These are phyloP conservation scores for Pipa parva DNA, from an alignment of 2,113 vertebrate species.

Conservation along the genomic window DNA sequence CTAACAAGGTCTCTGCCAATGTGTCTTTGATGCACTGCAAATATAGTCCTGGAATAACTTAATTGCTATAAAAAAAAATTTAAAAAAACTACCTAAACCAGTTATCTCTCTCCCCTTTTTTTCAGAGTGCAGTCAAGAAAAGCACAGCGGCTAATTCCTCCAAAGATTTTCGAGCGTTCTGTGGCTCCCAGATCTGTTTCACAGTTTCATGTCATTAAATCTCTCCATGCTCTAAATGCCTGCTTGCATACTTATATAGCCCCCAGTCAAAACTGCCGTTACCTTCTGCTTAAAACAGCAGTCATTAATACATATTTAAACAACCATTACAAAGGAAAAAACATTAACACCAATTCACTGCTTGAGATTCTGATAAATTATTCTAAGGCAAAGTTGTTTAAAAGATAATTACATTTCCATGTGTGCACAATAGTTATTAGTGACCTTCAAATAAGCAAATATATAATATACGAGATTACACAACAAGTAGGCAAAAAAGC, in stretches of 20 bases:
- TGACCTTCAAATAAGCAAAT: no score
- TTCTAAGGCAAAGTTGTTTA: background rate
- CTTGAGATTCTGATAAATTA: background rate
- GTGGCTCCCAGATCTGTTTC: conserved; percentile 12
- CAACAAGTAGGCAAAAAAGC: no score
- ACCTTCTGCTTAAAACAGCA: conserved; percentile 19
- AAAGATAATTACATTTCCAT: no score
- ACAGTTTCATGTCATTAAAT: conserved; percentile 14
- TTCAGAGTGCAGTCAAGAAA: background rate
- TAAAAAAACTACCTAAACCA: no score
- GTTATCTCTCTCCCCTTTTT: conserved; percentile 2
- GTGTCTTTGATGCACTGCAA: background rate
- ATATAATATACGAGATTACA: no score
- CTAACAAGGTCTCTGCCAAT: background rate
- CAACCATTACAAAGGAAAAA: conserved; percentile 18
- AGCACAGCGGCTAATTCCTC: background rate
- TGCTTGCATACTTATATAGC: conserved; percentile 6
- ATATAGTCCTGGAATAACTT: background rate
- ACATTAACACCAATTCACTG: background rate
- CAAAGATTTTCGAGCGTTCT: conserved; percentile 9
- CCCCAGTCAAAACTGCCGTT: conserved; percentile 2
- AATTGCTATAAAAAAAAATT: conserved; percentile 13
- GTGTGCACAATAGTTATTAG: no score
- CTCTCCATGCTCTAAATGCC: conserved; percentile 17
- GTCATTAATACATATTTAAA: conserved; percentile 16